Percentiles rank a stretch among this genome's conserved stretches.
Conservation (phyloP, 1,140 invertebrate species). For the Zaprionus ornatus region DNA sequence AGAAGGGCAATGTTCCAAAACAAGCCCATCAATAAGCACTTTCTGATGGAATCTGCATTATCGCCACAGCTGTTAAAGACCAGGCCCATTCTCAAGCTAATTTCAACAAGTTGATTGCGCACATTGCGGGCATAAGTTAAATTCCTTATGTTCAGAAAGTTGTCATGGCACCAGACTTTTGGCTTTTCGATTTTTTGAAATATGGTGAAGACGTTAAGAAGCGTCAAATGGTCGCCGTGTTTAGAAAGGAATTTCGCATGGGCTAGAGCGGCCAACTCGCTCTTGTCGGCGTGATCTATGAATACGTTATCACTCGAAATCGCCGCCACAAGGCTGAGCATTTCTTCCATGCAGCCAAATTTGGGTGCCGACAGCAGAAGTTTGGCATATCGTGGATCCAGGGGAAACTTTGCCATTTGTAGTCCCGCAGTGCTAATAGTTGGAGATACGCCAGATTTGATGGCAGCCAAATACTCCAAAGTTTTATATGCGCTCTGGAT, state of each 20-base stretch:
- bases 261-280: conserved; percentile 88
- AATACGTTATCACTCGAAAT: conserved; percentile 87
- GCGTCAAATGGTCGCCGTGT: conserved; percentile 96
- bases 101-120: conserved; percentile 91
- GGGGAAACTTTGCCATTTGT: conserved; percentile 95
- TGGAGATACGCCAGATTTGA: conserved; percentile 84
- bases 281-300: conserved; percentile 85
- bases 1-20: conserved; percentile 96
- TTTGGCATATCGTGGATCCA: conserved; percentile 96
- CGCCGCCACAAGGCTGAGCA: conserved; percentile 86
- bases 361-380: conserved; percentile 91
- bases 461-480: conserved; percentile 90
- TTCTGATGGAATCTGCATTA: conserved; percentile 89
- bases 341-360: conserved; percentile 93
- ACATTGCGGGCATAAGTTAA: conserved; percentile 92
- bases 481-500: conserved; percentile 88
- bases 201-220: conserved; percentile 94
- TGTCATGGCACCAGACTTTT: conserved; percentile 95
- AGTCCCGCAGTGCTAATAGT: conserved; percentile 91
- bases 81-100: conserved; percentile 90
- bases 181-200: conserved; percentile 90
- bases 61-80: conserved; percentile 89
- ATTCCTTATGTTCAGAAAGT: conserved; percentile 94
- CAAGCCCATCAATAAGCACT: conserved; percentile 92
- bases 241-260: conserved; percentile 93